Percentiles rank a stretch among this genome's conserved stretches.
phyloP scores from a whole-genome alignment of 2,888 invertebrate genomes.

The Chelonus formosanus region DNA sequence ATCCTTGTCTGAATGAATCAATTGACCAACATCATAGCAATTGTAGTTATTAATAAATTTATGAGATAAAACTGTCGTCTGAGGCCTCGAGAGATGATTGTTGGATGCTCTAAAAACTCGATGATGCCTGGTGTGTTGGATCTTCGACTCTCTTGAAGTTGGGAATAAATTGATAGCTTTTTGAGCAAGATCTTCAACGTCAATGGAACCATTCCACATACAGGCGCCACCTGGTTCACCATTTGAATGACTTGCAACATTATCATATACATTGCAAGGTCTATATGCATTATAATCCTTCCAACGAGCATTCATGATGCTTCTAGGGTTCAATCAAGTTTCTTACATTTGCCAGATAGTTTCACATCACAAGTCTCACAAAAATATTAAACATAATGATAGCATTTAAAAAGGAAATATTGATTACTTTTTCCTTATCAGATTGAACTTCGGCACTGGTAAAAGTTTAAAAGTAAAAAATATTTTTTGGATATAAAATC shows the following conservation, averaged over 20 bases:
- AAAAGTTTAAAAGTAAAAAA: no score
- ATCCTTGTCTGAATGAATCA: not conserved
- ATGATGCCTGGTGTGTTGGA: constrained; percentile 19
- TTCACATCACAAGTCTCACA: no score
- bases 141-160: constrained; percentile 4
- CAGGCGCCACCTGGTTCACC: constrained; percentile 13
- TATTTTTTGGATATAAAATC: no score
- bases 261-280: constrained; percentile 6
- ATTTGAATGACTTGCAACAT: not conserved
- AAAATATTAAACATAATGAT: no score
- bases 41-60: constrained; percentile 10
- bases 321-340: no score
- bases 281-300: not conserved
- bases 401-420: no score
- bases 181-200: constrained; percentile 54
- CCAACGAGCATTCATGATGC: constrained; percentile 12
- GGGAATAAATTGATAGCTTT: not conserved
- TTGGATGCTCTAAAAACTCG: constrained; percentile 21
- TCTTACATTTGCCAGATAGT: no score
- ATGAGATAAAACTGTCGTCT: not conserved
- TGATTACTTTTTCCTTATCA: no score
- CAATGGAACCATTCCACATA: constrained; percentile 42
- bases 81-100: constrained; percentile 9
- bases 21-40: constrained; percentile 4
- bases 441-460: no score